Evolutionary conservation across 2,888 invertebrate genomes (phyloP).

Genomic region (Taphrorychus bicolor): DNA sequence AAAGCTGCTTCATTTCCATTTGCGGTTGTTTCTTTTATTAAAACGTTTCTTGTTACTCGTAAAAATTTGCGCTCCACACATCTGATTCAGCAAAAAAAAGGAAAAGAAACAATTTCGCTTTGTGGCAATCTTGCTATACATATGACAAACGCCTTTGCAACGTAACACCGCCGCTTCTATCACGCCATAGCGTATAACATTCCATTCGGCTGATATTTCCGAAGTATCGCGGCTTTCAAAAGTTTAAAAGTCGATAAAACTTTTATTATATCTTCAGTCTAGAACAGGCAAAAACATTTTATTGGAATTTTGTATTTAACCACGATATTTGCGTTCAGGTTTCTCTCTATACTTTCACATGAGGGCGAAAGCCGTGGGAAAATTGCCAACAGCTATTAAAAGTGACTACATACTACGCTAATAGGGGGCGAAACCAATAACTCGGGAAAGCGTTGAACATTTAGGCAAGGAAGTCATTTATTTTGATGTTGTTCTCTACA

Average conservation of each 20-base stretch:
- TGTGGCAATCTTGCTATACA: constrained; percentile 20
- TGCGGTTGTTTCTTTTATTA: background rate
- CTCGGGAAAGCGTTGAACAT: too few relatives aligned
- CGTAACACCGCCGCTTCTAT: constrained; percentile 12
- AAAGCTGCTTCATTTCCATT: background rate
- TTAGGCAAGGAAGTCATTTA: background rate
- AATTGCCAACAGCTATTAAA: too few relatives aligned
- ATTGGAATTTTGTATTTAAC: too few relatives aligned
- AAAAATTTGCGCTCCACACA: background rate
- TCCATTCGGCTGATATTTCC: background rate
- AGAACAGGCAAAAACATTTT: background rate
- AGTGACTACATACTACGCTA: too few relatives aligned
- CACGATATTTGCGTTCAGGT: too few relatives aligned
- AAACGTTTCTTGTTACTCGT: background rate
- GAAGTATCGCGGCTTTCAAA: background rate
- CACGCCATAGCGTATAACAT: background rate
- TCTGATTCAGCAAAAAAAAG: background rate
- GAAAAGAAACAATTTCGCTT: constrained; percentile 18
- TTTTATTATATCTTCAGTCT: too few relatives aligned
- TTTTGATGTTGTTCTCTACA: too few relatives aligned
- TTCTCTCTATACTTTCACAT: too few relatives aligned
- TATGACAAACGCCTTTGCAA: constrained; percentile 26
- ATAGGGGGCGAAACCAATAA: too few relatives aligned
- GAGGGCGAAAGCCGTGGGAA: too few relatives aligned
- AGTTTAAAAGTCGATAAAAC: background rate